A percentile compares a stretch with the other conserved stretches of the same genome.
phyloP scores from a whole-genome alignment of 2,888 invertebrate genomes.

The Heliconius aoede region DNA sequence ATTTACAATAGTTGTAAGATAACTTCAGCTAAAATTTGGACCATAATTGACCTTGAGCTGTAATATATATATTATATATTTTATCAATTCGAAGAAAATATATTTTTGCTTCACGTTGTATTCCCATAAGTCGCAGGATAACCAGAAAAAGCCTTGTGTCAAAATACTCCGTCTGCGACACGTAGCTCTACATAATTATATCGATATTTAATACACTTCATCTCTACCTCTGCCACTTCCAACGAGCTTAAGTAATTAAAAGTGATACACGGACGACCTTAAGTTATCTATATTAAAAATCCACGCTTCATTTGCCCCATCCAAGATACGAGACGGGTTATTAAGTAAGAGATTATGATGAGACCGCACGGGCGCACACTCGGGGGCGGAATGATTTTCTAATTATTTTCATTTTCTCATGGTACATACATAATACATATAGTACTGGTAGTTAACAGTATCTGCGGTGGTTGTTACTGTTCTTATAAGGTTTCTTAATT shows the following conservation, averaged over 20 bases:
- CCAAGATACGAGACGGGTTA: slow-evolving; percentile 49
- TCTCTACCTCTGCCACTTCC: slow-evolving; percentile 34
- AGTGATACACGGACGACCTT: slow-evolving; percentile 48
- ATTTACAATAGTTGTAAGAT: too few relatives aligned
- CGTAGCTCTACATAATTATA: neutral
- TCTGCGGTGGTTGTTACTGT: neutral
- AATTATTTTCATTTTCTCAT: neutral
- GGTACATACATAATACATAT: too few relatives aligned
- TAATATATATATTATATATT: too few relatives aligned
- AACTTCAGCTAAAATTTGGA: neutral
- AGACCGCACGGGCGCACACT: slow-evolving; percentile 23
- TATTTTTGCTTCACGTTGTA: too few relatives aligned
- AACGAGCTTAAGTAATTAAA: slow-evolving; percentile 47
- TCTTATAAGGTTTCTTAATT: neutral
- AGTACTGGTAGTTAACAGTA: neutral
- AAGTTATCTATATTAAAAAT: slow-evolving; percentile 54
- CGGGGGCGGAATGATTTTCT: neutral
- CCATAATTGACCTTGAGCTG: neutral
- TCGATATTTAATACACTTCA: slow-evolving; percentile 31
- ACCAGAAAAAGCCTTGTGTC: neutral
- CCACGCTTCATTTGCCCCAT: slow-evolving; percentile 53
- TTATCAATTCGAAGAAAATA: too few relatives aligned
- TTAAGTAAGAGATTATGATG: slow-evolving; percentile 59
- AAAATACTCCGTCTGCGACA: neutral
- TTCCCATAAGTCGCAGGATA: too few relatives aligned